phyloP scores from a whole-genome alignment of 1,140 invertebrate species.

The Trypoxylus dichotomus region DNA sequence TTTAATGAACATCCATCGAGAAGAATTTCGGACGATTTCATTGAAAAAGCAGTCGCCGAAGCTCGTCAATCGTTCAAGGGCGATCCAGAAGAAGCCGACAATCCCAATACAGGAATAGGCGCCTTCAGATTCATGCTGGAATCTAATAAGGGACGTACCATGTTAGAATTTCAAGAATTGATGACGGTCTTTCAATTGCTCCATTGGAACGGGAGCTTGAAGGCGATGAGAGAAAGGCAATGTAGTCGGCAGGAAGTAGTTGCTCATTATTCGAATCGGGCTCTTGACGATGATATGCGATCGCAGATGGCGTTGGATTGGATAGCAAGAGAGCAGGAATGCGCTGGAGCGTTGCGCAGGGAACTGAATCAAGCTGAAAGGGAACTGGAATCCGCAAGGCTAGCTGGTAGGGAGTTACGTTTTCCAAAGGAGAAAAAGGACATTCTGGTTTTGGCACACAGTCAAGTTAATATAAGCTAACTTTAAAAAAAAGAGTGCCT shows the following conservation, averaged over 20 bases:
- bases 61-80: constrained; percentile 72
- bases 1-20: constrained; percentile 95
- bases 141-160: constrained; percentile 88
- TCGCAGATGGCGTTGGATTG: constrained; percentile 95
- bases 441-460: constrained; percentile 85
- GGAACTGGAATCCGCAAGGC: constrained; percentile 85
- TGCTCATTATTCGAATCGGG: constrained; percentile 89
- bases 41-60: constrained; percentile 89
- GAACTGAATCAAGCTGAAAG: constrained; percentile 83
- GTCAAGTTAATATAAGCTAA: constrained; percentile 65
- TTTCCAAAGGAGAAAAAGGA: constrained; percentile 96
- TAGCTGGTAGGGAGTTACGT: constrained; percentile 86
- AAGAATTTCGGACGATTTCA: constrained; percentile 91
- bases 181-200: constrained; percentile 96
- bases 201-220: constrained; percentile 94
- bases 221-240: constrained; percentile 88
- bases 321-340: constrained; percentile 88
- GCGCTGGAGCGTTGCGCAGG: constrained; percentile 73
- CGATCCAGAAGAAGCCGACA: constrained; percentile 72
- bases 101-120: constrained; percentile 83
- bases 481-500: constrained; percentile 19
- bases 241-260: constrained; percentile 94
- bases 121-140: constrained; percentile 95
- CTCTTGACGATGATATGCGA: constrained; percentile 91
- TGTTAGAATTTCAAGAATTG: constrained; percentile 95